These are phyloP conservation scores for Chamaetylas fuelleborni DNA, from an alignment of 2,113 vertebrate species.

Conservation along the genomic window DNA sequence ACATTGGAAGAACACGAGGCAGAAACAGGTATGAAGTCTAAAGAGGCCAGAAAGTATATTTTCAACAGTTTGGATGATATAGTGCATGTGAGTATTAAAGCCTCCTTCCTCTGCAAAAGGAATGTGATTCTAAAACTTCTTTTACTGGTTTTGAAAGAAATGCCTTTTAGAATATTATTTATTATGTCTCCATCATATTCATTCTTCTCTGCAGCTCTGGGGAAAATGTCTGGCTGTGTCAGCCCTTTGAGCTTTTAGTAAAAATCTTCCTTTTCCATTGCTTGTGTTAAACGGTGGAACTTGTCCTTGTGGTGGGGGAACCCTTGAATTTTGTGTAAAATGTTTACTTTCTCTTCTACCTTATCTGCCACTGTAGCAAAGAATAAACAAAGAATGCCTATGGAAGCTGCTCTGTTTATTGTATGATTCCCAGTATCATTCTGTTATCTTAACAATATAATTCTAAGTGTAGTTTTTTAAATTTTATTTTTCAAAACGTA, in stretches of 20 bases:
- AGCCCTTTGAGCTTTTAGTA: not conserved
- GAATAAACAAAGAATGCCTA: not conserved
- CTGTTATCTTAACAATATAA: not conserved
- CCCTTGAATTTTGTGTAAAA: not conserved
- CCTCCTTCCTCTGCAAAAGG: not conserved
- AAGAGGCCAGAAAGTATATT: slow-evolving; percentile 99
- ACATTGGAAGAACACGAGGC: slow-evolving; percentile 95
- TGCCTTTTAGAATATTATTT: not conserved
- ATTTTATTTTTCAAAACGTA: not conserved
- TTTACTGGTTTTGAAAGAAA: not conserved
- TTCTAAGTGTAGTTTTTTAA: not conserved
- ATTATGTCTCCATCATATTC: not conserved
- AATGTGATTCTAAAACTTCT: not conserved
- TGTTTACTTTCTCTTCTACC: not conserved
- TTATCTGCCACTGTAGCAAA: not conserved
- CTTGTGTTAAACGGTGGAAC: not conserved
- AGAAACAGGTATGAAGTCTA: slow-evolving; percentile 98
- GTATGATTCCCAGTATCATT: not conserved
- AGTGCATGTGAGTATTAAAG: slow-evolving; percentile 86
- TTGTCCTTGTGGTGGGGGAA: not conserved
- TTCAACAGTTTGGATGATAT: slow-evolving; percentile 99
- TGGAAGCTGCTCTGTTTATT: not conserved
- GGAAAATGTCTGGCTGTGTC: not conserved
- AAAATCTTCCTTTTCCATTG: not conserved
- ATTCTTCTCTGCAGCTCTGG: not conserved